Evolutionary conservation across 2,797 vertebrate genomes (phyloP), one percentile per base, ranked within the genome.

Genomic region (Merluccius polli): DNA sequence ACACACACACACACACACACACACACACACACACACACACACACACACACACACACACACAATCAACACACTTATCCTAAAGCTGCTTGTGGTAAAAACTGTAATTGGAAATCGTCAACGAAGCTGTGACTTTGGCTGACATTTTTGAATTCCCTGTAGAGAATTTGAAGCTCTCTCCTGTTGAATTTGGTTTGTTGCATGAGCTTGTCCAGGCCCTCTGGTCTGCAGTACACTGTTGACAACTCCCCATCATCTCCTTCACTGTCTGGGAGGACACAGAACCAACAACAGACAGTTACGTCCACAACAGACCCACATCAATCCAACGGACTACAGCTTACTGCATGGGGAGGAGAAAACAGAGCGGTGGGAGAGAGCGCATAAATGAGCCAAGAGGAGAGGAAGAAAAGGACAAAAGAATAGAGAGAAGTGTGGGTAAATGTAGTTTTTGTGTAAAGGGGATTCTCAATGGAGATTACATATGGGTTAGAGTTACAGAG

Each of bases 111-210:
- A n/a, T 32, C 1, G 24, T 11, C 29, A 4, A 35, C 29, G 0
- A 74, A 13, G 10, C 11, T 24, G 29, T 33, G 35, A 30, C 29
- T 13, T 2, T 35, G 30, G 88, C 93, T 90, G 80, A 94, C 98
- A 0, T 96, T 98, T 92, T 99, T 99, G 93, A 99, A 99, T 81
- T 97, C 97, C 73, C 96, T 90, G 88, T 99, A 98, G 77, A 99
- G 95, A 85, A 98, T 94, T 90, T 99, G 96, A 81, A 99, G 92
- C 92, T 99, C 98, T 81, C 95, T 97, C 90, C 94, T 96, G 48
- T 91, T 98, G 93, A 99, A 99, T 85, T 94, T 96, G 89, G 95
- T 97, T 90, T 96, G 95, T 79, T 97, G 94, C 63, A 96, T 93
- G 1, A 99, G 94, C 75, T 92, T 94, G 74, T 97, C 95, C 84